Evolutionary conservation across 2,797 vertebrate species (phyloP).

Genomic region (Oreortyx pictus): DNA sequence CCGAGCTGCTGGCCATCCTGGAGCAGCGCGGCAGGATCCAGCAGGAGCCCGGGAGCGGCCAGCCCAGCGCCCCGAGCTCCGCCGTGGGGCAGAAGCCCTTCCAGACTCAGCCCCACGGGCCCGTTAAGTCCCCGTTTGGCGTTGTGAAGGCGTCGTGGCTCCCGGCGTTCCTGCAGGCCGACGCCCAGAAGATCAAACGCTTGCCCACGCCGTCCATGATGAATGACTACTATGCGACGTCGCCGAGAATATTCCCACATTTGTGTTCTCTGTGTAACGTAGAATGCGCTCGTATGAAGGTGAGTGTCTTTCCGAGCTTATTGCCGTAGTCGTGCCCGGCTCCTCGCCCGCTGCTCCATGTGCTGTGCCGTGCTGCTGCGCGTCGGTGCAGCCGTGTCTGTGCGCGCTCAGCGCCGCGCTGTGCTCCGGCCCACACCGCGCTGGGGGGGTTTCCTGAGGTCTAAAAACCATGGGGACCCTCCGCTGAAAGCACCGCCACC

Average conservation of each 20-base stretch:
- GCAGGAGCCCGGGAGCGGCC: slow-evolving; percentile 45
- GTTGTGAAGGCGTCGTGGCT: slow-evolving; percentile 79
- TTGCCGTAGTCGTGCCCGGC: slow-evolving; percentile 57
- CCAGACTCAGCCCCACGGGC: slow-evolving; percentile 18
- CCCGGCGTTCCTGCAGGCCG: slow-evolving; percentile 71
- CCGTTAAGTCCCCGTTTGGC: slow-evolving; percentile 79
- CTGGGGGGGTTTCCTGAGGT: too few species aligned
- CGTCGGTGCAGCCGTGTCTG: too few species aligned
- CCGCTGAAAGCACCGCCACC: too few species aligned
- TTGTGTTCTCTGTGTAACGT: slow-evolving; percentile 96
- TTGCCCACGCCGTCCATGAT: slow-evolving; percentile 89
- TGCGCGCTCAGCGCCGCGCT: rapidly evolving
- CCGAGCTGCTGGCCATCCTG: slow-evolving; percentile 57
- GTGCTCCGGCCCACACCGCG: too few species aligned
- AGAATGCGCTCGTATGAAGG: slow-evolving; percentile 92
- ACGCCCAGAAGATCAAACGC: slow-evolving; percentile 78
- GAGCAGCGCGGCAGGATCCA: slow-evolving; percentile 62
- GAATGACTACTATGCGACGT: slow-evolving; percentile 91
- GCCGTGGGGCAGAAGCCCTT: slow-evolving; percentile 58
- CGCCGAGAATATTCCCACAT: slow-evolving; percentile 94
- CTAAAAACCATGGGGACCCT: too few species aligned
- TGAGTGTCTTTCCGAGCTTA: slow-evolving; percentile 87
- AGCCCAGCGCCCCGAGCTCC: slow-evolving; percentile 14
- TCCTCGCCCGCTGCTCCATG: slow-evolving; percentile 42
- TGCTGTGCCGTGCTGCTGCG: neutral